Evolutionary conservation across 2,888 invertebrate species (phyloP), one percentile per base, ranked within the genome.

Genomic region (Bursaphelenchus okinawaensis): DNA sequence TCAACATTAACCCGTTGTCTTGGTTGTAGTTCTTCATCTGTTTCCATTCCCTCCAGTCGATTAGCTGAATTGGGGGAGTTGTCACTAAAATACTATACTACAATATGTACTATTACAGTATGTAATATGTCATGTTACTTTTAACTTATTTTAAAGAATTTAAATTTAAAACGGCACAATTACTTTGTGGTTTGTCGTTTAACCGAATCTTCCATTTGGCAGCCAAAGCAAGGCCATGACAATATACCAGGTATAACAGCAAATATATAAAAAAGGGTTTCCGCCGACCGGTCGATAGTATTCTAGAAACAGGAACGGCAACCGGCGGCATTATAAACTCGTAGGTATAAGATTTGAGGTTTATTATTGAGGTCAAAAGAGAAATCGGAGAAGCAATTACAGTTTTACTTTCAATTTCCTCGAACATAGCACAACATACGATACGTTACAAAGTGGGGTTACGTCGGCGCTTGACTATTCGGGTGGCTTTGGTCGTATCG

Each of bases 41-140:
- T 19, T 51, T 63, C 64, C 64, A 64, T 65, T 64, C 64, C 12
- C 64, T 40, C 63, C 64, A 64, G 28, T 64, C 64, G n/a, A 64
- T 52, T n/a, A 64, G 23, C n/a, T 64, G 64, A 19, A 64, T 50
- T 54, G 40, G n/a, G 12, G 40, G 40, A 40, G 3, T 40, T 2
- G 40, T 40, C 40, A n/a, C 40, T 40, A 40, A 40, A 40, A 40
- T 40, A 12, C 40, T 1, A 16, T 40, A 12, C 40, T 40, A 16
- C 40, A n/a, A n/a, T n/a, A n/a, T n/a, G n/a, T n/a, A n/a, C n/a
- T n/a, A n/a, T n/a, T n/a, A n/a, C n/a, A n/a, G n/a, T n/a, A n/a
- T n/a, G n/a, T n/a, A n/a, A n/a, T n/a, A n/a, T n/a, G n/a, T n/a
- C n/a, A n/a, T n/a, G n/a, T n/a, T n/a, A n/a, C n/a, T n/a, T n/a